phyloP scores from a whole-genome alignment of 2,113 vertebrate genomes.

The Ictalurus punctatus region DNA sequence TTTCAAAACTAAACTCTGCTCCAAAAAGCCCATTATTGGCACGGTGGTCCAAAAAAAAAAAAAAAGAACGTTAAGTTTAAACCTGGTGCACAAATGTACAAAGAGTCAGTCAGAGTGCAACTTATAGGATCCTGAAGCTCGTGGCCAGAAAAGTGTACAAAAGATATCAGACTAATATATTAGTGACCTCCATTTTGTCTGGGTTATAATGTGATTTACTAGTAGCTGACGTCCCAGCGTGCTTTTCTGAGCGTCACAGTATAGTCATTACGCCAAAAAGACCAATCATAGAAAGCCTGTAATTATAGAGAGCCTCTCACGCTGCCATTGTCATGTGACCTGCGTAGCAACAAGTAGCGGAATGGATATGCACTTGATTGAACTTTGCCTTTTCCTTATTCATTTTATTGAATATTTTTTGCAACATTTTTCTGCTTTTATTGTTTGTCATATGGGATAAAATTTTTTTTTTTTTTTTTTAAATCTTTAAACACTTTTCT shows the following conservation, averaged over 20 bases:
- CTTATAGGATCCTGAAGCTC: background rate
- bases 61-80: background rate
- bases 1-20: background rate
- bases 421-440: background rate
- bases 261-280: background rate
- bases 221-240: background rate
- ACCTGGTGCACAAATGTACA: background rate
- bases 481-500: background rate
- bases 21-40: background rate
- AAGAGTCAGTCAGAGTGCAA: background rate
- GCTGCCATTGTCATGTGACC: background rate
- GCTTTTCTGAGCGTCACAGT: background rate
- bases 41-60: background rate
- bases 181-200: background rate
- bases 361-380: background rate
- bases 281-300: background rate
- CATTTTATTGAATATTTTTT: background rate
- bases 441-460: background rate
- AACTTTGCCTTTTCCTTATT: background rate
- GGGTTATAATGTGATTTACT: background rate
- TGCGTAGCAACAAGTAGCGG: background rate
- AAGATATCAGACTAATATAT: background rate
- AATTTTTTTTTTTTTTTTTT: too few species aligned
- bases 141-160: background rate
- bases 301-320: background rate